Conservation (phyloP, 2,888 invertebrate species). For the Ectemnius cavifrons region DNA sequence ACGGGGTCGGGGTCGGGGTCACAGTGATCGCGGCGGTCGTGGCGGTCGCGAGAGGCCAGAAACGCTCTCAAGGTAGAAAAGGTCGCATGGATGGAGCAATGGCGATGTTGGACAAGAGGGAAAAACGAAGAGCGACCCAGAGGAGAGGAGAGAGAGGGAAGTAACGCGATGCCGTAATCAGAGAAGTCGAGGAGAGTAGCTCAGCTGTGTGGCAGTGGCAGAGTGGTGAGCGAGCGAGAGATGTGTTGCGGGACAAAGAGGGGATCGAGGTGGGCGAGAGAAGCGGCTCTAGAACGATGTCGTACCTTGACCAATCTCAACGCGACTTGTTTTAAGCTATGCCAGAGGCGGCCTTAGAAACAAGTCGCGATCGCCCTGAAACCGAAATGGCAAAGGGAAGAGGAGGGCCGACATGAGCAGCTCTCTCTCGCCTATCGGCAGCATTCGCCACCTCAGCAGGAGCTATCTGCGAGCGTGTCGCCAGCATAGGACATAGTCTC, state of each 20-base stretch:
- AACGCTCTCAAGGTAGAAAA: conserved; percentile 33
- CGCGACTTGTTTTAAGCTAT: conserved; percentile 77
- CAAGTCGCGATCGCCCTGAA: conserved; percentile 62
- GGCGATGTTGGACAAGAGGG: conserved; percentile 25
- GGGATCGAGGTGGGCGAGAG: conserved; percentile 48
- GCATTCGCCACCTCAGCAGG: too few relatives aligned
- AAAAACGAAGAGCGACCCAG: conserved; percentile 27
- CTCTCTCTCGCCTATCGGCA: too few relatives aligned
- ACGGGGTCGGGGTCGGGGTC: conserved; percentile 35
- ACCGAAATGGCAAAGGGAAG: conserved; percentile 48
- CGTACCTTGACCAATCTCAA: conserved; percentile 77
- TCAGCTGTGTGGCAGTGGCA: too few relatives aligned
- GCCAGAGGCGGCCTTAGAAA: conserved; percentile 72
- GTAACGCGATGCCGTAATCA: too few relatives aligned
- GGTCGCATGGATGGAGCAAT: conserved; percentile 18
- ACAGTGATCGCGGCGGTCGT: conserved; percentile 4
- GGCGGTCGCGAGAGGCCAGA: conserved; percentile 27
- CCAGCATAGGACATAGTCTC: too few relatives aligned
- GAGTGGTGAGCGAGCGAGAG: conserved; percentile 14
- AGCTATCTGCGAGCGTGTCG: too few relatives aligned
- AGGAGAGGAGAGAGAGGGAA: conserved; percentile 7
- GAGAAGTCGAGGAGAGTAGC: too few relatives aligned
- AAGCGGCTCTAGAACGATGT: conserved; percentile 70
- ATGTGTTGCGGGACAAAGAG: too few relatives aligned
- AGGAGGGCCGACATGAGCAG: too few relatives aligned